phyloP scores from a whole-genome alignment of 2,797 vertebrate species.

The Hipposideros larvatus region DNA sequence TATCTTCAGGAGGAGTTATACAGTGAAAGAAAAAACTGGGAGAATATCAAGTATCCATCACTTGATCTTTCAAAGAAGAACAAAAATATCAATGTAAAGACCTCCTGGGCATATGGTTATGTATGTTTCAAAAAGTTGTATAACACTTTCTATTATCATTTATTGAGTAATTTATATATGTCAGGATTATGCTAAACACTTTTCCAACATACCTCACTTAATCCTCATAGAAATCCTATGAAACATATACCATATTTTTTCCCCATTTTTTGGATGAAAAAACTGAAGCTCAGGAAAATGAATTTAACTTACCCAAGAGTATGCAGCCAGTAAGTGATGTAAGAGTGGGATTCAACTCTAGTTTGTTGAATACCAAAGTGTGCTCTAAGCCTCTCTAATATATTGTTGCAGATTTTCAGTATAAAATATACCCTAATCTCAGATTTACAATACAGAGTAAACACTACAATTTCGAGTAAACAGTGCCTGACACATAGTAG shows the following conservation, averaged over 20 bases:
- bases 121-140: neutral
- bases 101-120: neutral
- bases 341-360: neutral
- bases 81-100: neutral
- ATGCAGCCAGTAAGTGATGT: neutral
- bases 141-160: neutral
- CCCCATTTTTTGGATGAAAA: neutral
- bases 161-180: neutral
- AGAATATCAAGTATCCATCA: constrained; percentile 20
- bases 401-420: neutral
- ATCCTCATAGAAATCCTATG: neutral
- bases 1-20: neutral
- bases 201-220: neutral
- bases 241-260: neutral
- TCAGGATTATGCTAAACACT: neutral
- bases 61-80: neutral
- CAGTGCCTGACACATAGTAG: neutral
- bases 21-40: neutral
- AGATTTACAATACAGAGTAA: neutral
- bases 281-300: neutral
- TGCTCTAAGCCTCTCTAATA: neutral
- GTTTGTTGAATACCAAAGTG: neutral
- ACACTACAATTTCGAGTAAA: neutral
- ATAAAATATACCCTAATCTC: neutral
- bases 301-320: neutral